Evolutionary conservation across 2,797 vertebrate species (phyloP).

Genomic region (Phyllotis vaccarum): DNA sequence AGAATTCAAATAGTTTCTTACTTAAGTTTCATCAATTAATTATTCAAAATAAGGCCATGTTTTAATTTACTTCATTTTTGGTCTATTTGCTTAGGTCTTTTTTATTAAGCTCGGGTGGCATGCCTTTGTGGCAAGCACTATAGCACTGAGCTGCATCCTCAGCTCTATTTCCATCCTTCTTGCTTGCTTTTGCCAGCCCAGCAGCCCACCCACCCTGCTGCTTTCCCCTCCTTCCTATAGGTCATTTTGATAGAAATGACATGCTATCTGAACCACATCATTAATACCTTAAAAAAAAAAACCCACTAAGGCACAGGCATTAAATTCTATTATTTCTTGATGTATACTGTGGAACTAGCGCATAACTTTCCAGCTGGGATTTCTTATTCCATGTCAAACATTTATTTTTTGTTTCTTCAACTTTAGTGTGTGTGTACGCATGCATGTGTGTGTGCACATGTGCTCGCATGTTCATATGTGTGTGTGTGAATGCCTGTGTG

Average conservation of each 20-base stretch:
- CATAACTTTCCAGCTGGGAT: neutral
- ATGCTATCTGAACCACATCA: constrained; percentile 20
- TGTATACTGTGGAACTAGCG: neutral
- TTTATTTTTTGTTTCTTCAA: constrained; percentile 25
- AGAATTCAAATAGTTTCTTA: neutral
- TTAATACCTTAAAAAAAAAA: constrained; percentile 9
- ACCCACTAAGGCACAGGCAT: neutral
- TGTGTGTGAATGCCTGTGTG: neutral
- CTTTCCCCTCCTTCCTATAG: neutral
- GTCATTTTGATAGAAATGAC: constrained; percentile 42
- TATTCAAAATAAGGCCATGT: constrained; percentile 42
- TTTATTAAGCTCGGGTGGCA: neutral
- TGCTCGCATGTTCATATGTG: too few species aligned
- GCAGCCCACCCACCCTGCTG: neutral
- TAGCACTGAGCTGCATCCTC: neutral
- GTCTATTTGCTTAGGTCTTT: neutral
- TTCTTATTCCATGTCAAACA: constrained; percentile 35
- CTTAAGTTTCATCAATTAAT: neutral
- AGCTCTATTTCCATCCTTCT: neutral
- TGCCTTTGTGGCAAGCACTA: neutral
- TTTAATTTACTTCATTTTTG: constrained; percentile 49
- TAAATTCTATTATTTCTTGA: constrained; percentile 25
- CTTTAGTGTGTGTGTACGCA: neutral
- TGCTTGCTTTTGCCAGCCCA: neutral
- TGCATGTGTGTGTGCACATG: neutral